Evolutionary conservation across 1,140 invertebrate species (phyloP).

Genomic region (Proales similis): DNA sequence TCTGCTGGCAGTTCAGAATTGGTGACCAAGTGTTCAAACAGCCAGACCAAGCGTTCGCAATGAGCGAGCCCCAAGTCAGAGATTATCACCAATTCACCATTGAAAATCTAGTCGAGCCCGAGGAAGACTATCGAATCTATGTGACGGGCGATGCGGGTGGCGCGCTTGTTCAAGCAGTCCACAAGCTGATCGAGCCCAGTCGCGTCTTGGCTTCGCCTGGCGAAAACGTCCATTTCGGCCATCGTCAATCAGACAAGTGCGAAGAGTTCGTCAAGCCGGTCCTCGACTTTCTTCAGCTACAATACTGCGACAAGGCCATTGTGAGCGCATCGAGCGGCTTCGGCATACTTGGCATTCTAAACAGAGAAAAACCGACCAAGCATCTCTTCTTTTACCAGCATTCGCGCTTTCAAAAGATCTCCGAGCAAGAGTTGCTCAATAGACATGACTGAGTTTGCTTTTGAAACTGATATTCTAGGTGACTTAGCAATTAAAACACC

Average conservation of each 20-base stretch:
- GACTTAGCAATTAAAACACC: no score
- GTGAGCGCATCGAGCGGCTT: slow-evolving; percentile 25
- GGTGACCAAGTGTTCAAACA: background rate
- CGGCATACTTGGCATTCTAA: slow-evolving; percentile 13
- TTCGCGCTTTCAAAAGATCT: no score
- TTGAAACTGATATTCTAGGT: no score
- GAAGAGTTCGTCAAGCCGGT: slow-evolving; percentile 8
- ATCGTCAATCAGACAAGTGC: background rate
- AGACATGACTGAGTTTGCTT: no score
- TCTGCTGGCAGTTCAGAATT: slow-evolving; percentile 20
- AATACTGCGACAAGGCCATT: slow-evolving; percentile 27
- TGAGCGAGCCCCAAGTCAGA: background rate
- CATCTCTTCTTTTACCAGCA: slow-evolving; percentile 31
- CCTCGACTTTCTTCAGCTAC: slow-evolving; percentile 28
- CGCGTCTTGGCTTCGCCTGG: background rate
- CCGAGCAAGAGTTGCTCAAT: no score
- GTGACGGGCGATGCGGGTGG: slow-evolving; percentile 1
- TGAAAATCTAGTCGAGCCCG: slow-evolving; percentile 5
- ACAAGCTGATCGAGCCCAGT: background rate
- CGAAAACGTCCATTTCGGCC: slow-evolving; percentile 10
- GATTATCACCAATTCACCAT: slow-evolving; percentile 26
- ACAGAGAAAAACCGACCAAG: slow-evolving; percentile 14
- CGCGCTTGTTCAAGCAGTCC: slow-evolving; percentile 3
- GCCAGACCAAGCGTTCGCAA: no score
- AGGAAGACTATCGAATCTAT: slow-evolving; percentile 15